These are phyloP conservation scores for Silurus glanis DNA, from an alignment of 2,113 vertebrate species.

Conservation along the genomic window DNA sequence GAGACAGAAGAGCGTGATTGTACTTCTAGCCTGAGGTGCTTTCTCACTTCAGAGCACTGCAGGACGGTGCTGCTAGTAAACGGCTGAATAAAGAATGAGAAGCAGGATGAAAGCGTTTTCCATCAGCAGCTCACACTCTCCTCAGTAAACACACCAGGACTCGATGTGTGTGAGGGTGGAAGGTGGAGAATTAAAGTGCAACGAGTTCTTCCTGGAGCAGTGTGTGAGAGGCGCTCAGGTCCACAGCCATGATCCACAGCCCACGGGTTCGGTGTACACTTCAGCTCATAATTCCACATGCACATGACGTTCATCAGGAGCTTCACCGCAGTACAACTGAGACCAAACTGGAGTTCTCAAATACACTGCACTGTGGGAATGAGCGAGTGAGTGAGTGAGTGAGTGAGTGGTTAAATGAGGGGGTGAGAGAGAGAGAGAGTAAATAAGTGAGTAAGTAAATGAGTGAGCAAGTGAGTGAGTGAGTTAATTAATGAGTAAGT, in stretches of 20 bases:
- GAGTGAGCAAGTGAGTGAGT: too few species aligned
- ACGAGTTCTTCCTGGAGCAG: background rate
- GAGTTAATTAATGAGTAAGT: too few species aligned
- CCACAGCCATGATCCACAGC: background rate
- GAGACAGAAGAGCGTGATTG: constrained; percentile 48
- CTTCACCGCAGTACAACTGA: background rate
- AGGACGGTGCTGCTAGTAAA: constrained; percentile 65
- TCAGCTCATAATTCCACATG: background rate
- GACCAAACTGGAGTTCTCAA: too few species aligned
- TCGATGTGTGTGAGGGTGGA: constrained; percentile 3
- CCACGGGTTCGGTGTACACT: background rate
- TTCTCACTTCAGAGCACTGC: constrained; percentile 67
- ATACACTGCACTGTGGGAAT: too few species aligned
- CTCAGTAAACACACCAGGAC: constrained; percentile 52
- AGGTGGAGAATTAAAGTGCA: background rate
- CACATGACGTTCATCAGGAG: background rate
- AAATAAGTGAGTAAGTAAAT: too few species aligned
- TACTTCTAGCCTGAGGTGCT: constrained; percentile 65
- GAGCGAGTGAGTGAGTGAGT: too few species aligned
- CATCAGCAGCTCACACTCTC: constrained; percentile 61
- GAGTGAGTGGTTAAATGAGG: too few species aligned
- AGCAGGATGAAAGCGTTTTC: constrained; percentile 68
- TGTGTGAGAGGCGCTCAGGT: background rate
- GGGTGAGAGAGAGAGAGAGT: too few species aligned
- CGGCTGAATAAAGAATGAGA: constrained; percentile 74